Base-by-base conservation (phyloP, 1,140 invertebrate genomes). In the Platyscapa corneri region DNA sequence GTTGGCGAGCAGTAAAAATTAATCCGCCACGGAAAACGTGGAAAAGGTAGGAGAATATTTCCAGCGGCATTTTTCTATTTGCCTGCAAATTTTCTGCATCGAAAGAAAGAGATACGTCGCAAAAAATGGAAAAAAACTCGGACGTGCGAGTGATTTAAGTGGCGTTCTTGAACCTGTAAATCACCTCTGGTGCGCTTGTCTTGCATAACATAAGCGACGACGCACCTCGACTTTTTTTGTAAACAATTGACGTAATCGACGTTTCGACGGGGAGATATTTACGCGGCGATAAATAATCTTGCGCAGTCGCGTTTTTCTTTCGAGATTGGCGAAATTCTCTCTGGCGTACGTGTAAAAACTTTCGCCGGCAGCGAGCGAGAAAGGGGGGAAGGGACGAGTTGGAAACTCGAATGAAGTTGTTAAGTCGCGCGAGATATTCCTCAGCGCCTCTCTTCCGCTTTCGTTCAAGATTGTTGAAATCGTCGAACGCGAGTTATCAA, bases 121-220 rank as follows among this genome's bases (percentile, higher is more conserved):
- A 67, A 67, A 49, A 49, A 1, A 6, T 53, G 23, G 46, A 74
- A 75, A 74, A 76, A n/a, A 34, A 82, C 18, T 65, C 53, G 46
- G 32, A 74, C 16, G 12, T 20, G 56, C 46, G 39, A 64, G 56
- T 65, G 56, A 83, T 83, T 76, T 76, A 83, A 83, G 30, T 65
- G 70, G 32, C 82, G 82, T 67, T 78, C 75, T 84, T 84, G 82
- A 84, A 84, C 82, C 82, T 84, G 82, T 84, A 84, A 84, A 84
- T 84, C 75, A 78, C 60, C 60, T 70, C 34, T 37, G n/a, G n/a
- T 39, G 20, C 16, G 67, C 70, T 75, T 49, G 39, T 70, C 75
- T 77, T 84, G 82, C 75, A 70, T 84, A 84, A 84, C 60, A 67
- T 39, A n/a, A 67, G 32, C 49, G 70, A 30, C 53, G 53, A 74